Evolutionary conservation across 2,113 vertebrate species (phyloP), one percentile per base, ranked within the genome.

Genomic region (Hippoglossus stenolepis): DNA sequence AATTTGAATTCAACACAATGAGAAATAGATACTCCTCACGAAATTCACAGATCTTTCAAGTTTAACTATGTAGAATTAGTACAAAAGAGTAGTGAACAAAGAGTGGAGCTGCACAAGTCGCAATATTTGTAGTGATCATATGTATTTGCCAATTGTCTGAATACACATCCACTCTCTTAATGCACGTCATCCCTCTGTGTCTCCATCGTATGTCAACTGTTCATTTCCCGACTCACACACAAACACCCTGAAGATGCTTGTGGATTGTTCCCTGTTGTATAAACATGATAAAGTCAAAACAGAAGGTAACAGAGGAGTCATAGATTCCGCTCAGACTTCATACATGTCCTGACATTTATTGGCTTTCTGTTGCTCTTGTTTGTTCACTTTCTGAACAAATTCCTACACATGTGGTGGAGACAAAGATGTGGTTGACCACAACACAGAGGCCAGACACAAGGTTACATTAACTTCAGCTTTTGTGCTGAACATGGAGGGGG

Each of bases 401-500:
- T 21, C 31, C 20, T 31, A 28, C 61, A 38, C 9, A 58, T 77
- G 4, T 4, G 54, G 43, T 13, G 67, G 38, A 78, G 64, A 83
- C 81, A 86, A 83, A 79, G 49, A 79, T 76, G 82, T 11, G 83
- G 75, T 85, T 85, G 73, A 87, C 87, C 80, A 76, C 75, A 82
- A 45, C 74, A 53, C 74, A 43, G 66, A 68, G 59, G 65, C 35
- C 75, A 71, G 83, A 88, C 66, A 74, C 58, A 54, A 79, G 90
- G 84, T 93, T 91, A 89, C 70, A 70, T 88, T 83, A 88, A 89
- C 87, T 54, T 77, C 77, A 79, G 59, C 62, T 73, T 81, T 79
- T 28, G 56, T 51, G n/a, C 47, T 18, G 60, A 74, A 38, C 40
- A 31, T 31, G 13, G 9, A 20, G 65, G 59, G 15, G 4, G 15